Percentiles rank a stretch among this genome's conserved stretches.
These are phyloP conservation scores for Bombus haemorrhoidalis DNA, from an alignment of 1,140 invertebrate genomes.

Conservation along the genomic window DNA sequence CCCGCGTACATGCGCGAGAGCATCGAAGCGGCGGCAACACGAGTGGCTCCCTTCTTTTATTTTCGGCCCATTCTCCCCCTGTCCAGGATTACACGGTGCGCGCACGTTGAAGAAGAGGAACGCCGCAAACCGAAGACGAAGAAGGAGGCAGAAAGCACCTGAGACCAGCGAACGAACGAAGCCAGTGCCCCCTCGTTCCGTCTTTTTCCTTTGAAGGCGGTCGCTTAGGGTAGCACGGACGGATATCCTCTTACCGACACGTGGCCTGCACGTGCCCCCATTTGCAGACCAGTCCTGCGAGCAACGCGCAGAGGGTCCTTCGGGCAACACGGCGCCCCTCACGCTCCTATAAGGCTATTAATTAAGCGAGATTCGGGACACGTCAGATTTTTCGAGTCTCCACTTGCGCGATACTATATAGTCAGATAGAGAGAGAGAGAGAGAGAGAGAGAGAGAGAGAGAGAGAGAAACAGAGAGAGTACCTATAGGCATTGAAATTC, in stretches of 20 bases:
- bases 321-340: conserved; percentile 21
- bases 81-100: conserved; percentile 36
- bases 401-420: conserved; percentile 25
- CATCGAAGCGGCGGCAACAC: conserved; percentile 41
- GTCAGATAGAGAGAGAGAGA: not conserved
- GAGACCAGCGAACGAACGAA: conserved; percentile 43
- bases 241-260: conserved; percentile 82
- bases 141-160: conserved; percentile 52
- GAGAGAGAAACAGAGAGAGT: not conserved
- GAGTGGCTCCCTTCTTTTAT: conserved; percentile 38
- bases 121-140: conserved; percentile 17
- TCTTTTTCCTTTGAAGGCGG: conserved; percentile 48
- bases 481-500: conserved; percentile 55
- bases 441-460: not conserved
- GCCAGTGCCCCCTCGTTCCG: conserved; percentile 31
- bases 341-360: conserved; percentile 74
- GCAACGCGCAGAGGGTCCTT: conserved; percentile 50
- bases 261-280: conserved; percentile 78
- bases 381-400: conserved; percentile 72
- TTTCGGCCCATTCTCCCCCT: conserved; percentile 27
- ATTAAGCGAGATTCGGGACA: conserved; percentile 80
- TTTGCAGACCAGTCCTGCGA: conserved; percentile 62
- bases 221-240: conserved; percentile 66
- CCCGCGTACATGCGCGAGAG: not conserved
- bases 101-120: conserved; percentile 1